Percentiles rank a stretch among this genome's conserved stretches.
Evolutionary conservation across 2,797 vertebrate species (phyloP).

Genomic region (Neopelma chrysocephalum): DNA sequence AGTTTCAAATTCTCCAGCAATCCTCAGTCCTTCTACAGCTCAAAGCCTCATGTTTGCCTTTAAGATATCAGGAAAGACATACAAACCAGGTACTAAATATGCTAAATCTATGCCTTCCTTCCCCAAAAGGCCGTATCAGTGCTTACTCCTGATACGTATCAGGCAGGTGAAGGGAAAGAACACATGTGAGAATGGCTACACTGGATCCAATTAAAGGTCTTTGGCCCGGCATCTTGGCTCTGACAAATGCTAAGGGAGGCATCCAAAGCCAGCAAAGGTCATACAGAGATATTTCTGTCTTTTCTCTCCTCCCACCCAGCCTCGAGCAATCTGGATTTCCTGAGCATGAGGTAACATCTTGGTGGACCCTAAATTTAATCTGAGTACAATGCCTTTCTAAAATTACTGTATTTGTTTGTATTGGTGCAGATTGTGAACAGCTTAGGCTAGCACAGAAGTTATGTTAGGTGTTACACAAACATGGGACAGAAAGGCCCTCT

Average conservation of each 20-base stretch:
- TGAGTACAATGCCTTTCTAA: not conserved
- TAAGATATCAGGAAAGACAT: not conserved
- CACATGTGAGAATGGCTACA: fast-evolving
- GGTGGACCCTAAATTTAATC: not conserved
- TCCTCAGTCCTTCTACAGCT: not conserved
- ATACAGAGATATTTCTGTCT: not conserved
- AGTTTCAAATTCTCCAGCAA: not conserved
- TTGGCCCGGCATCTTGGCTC: not conserved
- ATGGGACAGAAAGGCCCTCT: not conserved
- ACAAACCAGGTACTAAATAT: not conserved
- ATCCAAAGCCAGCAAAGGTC: not conserved
- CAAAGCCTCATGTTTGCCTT: not conserved
- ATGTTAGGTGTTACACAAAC: not conserved
- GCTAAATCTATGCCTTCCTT: not conserved
- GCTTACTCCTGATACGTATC: not conserved
- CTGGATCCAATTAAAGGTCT: not conserved
- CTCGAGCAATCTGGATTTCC: slow-evolving; percentile 15
- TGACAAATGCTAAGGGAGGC: not conserved
- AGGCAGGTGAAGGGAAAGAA: not conserved
- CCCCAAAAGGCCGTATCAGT: not conserved
- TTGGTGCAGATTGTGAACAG: not conserved
- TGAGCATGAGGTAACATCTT: not conserved
- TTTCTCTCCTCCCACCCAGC: not conserved
- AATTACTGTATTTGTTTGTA: not conserved
- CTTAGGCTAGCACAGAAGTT: not conserved